A percentile compares a stretch with the other conserved stretches of the same genome.
Evolutionary conservation across 2,888 invertebrate genomes (phyloP).

Genomic region (Ormyrus nitidulus): DNA sequence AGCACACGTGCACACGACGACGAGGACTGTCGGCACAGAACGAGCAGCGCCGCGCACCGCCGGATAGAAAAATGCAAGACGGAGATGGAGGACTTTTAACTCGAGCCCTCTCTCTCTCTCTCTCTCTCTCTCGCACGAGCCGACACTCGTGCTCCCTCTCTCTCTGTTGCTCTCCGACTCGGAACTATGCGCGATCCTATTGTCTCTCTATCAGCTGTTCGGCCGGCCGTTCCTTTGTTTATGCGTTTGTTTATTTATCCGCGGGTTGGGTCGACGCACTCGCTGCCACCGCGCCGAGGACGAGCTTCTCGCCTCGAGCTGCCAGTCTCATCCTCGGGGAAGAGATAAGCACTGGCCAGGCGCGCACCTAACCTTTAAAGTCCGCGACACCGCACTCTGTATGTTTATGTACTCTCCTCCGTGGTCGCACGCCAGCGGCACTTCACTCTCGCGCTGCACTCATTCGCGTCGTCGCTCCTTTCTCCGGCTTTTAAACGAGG

Average conservation of each 20-base stretch:
- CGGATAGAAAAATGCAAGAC: conserved; percentile 30
- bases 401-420: background rate
- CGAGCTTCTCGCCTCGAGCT: too few relatives aligned
- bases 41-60: conserved; percentile 10
- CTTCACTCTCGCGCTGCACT: background rate
- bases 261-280: too few relatives aligned
- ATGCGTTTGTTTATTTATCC: too few relatives aligned
- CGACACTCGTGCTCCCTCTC: too few relatives aligned
- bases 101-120: background rate
- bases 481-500: background rate
- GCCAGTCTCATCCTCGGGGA: too few relatives aligned
- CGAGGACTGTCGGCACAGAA: background rate
- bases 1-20: conserved; percentile 46
- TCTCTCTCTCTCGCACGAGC: too few relatives aligned
- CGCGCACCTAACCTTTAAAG: too few relatives aligned
- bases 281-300: too few relatives aligned
- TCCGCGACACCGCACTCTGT: too few relatives aligned
- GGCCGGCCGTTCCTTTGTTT: background rate
- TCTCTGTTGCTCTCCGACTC: background rate
- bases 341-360: too few relatives aligned
- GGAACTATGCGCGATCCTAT: background rate
- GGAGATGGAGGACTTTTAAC: conserved; percentile 37
- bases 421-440: conserved; percentile 1
- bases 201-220: background rate
- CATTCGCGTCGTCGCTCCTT: background rate